Conservation (phyloP, 92 coral and sea anemone species). For the Desmophyllum pertusum region DNA sequence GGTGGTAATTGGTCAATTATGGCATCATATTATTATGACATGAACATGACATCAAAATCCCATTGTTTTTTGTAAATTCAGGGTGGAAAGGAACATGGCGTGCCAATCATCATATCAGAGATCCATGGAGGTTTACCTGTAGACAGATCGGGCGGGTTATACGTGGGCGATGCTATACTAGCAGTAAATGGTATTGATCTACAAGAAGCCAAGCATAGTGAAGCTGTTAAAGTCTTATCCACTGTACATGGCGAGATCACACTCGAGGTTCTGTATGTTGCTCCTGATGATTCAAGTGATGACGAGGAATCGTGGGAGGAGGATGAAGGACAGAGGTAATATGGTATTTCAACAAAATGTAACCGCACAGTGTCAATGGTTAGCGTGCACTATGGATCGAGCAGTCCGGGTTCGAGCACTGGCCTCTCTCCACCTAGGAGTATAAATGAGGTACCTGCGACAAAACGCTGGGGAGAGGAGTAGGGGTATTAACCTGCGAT, state of each 20-base stretch:
- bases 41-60: no score
- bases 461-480: no score
- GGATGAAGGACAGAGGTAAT: slow-evolving; percentile 88
- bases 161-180: slow-evolving; percentile 97
- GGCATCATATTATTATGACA: no score
- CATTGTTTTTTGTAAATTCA: slow-evolving; percentile 22
- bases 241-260: slow-evolving; percentile 96
- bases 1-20: no score
- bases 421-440: no score
- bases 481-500: no score
- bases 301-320: slow-evolving; percentile 94
- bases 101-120: slow-evolving; percentile 95
- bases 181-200: slow-evolving; percentile 97
- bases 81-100: slow-evolving; percentile 99
- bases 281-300: slow-evolving; percentile 99
- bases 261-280: slow-evolving; percentile 94
- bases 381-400: no score
- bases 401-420: no score
- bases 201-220: slow-evolving; percentile 96
- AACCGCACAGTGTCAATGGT: no score
- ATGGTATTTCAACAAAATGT: no score
- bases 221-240: slow-evolving; percentile 89
- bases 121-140: slow-evolving; percentile 97
- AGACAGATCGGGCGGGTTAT: slow-evolving; percentile 83
- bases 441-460: no score